A percentile compares a stretch with the other conserved stretches of the same genome.
Evolutionary conservation across 2,113 vertebrate species (phyloP).

Genomic region (Tragelaphus scriptus): DNA sequence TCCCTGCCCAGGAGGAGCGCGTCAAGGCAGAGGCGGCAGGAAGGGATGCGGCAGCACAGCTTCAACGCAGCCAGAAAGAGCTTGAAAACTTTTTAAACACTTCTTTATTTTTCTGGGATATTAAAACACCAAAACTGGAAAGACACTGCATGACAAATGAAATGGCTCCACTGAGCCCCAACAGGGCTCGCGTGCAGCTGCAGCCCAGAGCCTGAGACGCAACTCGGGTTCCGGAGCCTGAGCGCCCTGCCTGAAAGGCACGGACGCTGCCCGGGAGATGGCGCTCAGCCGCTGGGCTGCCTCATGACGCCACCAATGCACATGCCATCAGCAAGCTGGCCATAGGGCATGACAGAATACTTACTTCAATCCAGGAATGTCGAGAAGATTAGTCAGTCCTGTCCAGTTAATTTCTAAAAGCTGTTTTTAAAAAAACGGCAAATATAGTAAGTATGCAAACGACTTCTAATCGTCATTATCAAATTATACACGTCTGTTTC

Average conservation of each 20-base stretch:
- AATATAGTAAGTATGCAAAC: neutral
- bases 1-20: neutral
- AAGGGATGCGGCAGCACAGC: neutral
- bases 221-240: neutral
- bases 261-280: neutral
- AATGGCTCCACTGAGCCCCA: neutral
- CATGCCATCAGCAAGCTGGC: neutral
- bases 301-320: neutral
- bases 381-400: constrained; percentile 96
- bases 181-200: neutral
- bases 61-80: neutral
- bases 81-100: neutral
- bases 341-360: constrained; percentile 58
- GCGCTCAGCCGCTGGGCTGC: neutral
- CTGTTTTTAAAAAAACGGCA: constrained; percentile 78
- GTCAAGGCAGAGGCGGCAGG: neutral
- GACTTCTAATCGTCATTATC: neutral
- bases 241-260: neutral
- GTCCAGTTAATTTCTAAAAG: constrained; percentile 98
- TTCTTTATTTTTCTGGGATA: neutral
- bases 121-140: neutral
- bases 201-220: neutral
- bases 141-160: too few species aligned
- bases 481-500: neutral
- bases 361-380: constrained; percentile 97